phyloP scores from a whole-genome alignment of 2,888 invertebrate genomes.

The Erannis defoliaria region DNA sequence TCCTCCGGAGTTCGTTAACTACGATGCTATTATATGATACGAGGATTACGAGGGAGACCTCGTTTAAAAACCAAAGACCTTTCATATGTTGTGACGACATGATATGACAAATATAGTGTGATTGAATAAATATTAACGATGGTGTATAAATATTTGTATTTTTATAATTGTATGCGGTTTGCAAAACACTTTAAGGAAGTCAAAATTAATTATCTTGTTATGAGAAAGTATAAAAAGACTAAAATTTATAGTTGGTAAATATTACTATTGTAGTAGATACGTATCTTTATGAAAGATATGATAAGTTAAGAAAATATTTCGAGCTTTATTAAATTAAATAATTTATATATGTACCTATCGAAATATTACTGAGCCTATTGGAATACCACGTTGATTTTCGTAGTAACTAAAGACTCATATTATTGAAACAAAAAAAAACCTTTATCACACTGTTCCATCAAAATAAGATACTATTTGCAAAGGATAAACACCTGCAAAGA shows the following conservation, averaged over 20 bases:
- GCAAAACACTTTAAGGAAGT: background rate
- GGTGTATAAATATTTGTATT: background rate
- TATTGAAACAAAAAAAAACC: no score
- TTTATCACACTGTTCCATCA: no score
- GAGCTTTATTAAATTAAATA: constrained; percentile 5
- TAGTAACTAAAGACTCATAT: background rate
- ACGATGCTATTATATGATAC: constrained; percentile 73
- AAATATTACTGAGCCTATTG: background rate
- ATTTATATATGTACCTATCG: background rate
- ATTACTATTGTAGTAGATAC: background rate
- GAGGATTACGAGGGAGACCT: constrained; percentile 75
- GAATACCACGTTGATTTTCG: background rate
- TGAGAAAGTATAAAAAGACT: background rate
- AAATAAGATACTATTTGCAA: no score
- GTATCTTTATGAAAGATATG: constrained; percentile 2
- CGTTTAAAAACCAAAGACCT: constrained; percentile 59
- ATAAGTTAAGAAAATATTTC: background rate
- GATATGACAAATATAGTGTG: background rate
- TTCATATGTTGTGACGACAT: background rate
- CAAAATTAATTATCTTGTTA: background rate
- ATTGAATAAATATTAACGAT: no score
- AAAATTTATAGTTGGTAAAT: constrained; percentile 2
- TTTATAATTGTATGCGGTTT: constrained; percentile 2
- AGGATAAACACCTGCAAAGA: no score
- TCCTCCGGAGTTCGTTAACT: constrained; percentile 58